Base-by-base conservation (phyloP, 1,140 invertebrate genomes). In the Anoplolepis gracilipes region DNA sequence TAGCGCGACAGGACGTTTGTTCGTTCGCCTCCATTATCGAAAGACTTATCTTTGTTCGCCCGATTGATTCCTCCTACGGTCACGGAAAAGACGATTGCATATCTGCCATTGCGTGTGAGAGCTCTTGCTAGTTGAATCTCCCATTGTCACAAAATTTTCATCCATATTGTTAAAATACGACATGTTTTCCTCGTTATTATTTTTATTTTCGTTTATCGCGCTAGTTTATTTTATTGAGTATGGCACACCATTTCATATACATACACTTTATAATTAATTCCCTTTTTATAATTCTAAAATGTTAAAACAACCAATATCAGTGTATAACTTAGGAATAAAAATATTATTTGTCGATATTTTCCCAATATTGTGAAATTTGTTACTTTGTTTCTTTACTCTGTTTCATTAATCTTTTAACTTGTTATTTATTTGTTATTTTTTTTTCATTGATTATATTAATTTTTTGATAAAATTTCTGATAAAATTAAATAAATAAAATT, bases 11-110 rank as follows among this genome's bases (percentile, higher is more conserved):
- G 75, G 70, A 57, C 76, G 86, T 90, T 91, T 86, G 82, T 89
- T 87, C 87, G 85, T 90, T 87, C 88, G 65, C 75, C 87, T 93
- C 91, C 88, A 92, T 92, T 93, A 93, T 93, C 88, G 88, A 69
- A 55, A 87, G 89, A 92, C 90, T 93, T 92, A 92, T 92, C 87
- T 92, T 85, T 85, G 91, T 76, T 92, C 90, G 88, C 82, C 65
- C 88, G 91, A 93, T 92, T 92, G 90, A 86, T 88, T 92, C 81
- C 90, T 88, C 84, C 85, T 85, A 82, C 88, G 78, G 70, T 65
- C 70, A 90, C 87, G 73, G n/a, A 79, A 78, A 59, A 88, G 73
- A 42, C 42, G 86, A 79, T 61, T 81, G 70, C 73, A 76, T 53
- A 81, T 85, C 59, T 13, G 36, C 13, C 53, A 16, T 42, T 39